Base-by-base conservation (phyloP, 2,888 invertebrate genomes). In the Drosophila kanekoi region DNA sequence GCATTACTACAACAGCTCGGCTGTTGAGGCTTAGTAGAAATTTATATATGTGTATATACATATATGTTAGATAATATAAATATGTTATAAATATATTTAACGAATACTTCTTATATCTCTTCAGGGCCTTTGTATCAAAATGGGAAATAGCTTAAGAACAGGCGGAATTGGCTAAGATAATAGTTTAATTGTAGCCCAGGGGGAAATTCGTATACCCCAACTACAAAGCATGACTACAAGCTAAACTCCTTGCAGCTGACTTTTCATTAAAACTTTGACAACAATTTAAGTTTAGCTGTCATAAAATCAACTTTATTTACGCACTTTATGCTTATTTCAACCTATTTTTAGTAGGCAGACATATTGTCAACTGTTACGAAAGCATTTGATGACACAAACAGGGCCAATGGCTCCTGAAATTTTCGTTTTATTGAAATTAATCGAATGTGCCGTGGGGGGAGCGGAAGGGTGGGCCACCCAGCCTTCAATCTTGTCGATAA, bases 351-450 rank as follows among this genome's bases (percentile, higher is more conserved):
- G 28, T 32, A 67, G 51, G 32, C 61, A 60, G 45, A 53, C 51
- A 77, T 54, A 62, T 59, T 65, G 70, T 47, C 51, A 57, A 65
- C 28, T 48, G 41, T 58, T 47, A 56, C 35, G 72, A 6, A 49
- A 54, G 54, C 44, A 56, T 43, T 68, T 74, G 56, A 64, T 60
- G 63, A 75, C 53, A 64, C 41, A 64, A 72, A 16, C 54, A 53
- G 33, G 23, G 38, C 23, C 23, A 67, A 52, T 20, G 61, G 49
- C 72, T 51, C 61, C 70, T 59, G 64, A 74, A 81, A 70, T 68
- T 78, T 71, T 54, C 71, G 68, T 83, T 84, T 83, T 88, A 88
- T 84, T 84, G 89, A 88, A 84, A 84, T 84, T 86, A 88, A 88
- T 87, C 87, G 89, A 84, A 83, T 74, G 64, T 51, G 10, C 2